phyloP scores from a whole-genome alignment of 1,140 invertebrate species.

The Achroia grisella region DNA sequence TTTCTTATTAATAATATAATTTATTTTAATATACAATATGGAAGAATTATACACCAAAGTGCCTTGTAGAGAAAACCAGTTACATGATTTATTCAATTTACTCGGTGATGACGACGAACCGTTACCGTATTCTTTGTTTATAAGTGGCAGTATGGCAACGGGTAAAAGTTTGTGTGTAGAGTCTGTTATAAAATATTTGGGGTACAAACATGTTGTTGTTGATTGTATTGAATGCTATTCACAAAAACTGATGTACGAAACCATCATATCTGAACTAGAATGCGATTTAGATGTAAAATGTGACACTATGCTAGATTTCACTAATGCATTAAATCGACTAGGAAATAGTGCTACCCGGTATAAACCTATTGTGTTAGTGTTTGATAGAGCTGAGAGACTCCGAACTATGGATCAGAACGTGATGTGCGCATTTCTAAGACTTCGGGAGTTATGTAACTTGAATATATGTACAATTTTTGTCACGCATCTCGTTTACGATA shows the following conservation, averaged over 20 bases:
- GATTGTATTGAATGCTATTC: constrained; percentile 89
- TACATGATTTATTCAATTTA: constrained; percentile 75
- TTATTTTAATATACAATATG: constrained; percentile 44
- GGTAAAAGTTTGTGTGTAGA: constrained; percentile 84
- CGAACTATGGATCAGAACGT: constrained; percentile 82
- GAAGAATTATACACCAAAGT: constrained; percentile 65
- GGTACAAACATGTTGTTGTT: constrained; percentile 79
- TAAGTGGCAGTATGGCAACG: constrained; percentile 86
- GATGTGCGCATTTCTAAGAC: constrained; percentile 76
- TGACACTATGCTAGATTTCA: constrained; percentile 85
- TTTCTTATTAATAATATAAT: too few relatives aligned
- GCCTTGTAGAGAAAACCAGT: constrained; percentile 76
- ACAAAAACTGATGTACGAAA: constrained; percentile 84
- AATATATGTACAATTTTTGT: constrained; percentile 86
- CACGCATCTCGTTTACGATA: constrained; percentile 86
- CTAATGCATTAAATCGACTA: constrained; percentile 73
- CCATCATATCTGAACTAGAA: constrained; percentile 79
- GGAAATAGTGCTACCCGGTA: constrained; percentile 35
- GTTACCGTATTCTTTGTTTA: constrained; percentile 79
- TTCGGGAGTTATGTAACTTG: constrained; percentile 82
- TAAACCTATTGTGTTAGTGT: constrained; percentile 76
- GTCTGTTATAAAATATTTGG: constrained; percentile 74
- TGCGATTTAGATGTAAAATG: constrained; percentile 72
- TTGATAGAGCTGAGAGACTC: constrained; percentile 87
- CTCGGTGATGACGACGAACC: constrained; percentile 75